Percentiles rank a stretch among this genome's conserved stretches.
These are phyloP conservation scores for Belonocnema kinseyi DNA, from an alignment of 1,140 invertebrate species.

Conservation along the genomic window DNA sequence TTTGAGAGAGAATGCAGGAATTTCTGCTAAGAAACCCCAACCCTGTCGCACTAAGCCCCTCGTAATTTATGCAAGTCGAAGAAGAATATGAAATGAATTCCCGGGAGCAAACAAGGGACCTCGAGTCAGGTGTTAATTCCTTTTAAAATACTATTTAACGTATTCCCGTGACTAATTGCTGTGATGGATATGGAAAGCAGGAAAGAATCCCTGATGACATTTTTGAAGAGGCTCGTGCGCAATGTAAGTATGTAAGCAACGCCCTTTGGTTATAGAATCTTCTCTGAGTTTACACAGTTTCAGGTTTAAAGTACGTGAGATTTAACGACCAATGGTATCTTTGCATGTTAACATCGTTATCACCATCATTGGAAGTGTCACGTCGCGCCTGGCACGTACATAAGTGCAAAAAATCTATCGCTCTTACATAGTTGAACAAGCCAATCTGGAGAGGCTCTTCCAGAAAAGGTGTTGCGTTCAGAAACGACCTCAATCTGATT, in stretches of 20 bases:
- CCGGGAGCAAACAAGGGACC: not conserved
- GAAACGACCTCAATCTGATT: not conserved
- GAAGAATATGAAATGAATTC: constrained; percentile 7
- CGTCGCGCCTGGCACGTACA: no score
- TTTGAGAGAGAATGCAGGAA: no score
- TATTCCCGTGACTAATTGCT: constrained; percentile 20
- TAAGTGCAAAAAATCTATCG: not conserved
- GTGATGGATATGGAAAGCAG: not conserved
- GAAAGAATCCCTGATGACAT: not conserved
- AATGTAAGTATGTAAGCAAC: constrained; percentile 14
- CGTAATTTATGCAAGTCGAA: constrained; percentile 1
- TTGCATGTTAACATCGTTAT: constrained; percentile 2
- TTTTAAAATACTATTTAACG: constrained; percentile 26
- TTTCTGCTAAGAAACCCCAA: no score
- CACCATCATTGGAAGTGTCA: not conserved
- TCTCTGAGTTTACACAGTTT: constrained; percentile 2
- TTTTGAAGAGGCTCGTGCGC: constrained; percentile 7
- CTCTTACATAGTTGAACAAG: not conserved
- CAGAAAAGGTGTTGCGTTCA: not conserved
- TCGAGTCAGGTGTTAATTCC: constrained; percentile 17
- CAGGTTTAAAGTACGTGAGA: not conserved
- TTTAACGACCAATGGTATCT: not conserved
- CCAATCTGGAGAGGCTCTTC: not conserved
- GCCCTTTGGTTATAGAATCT: not conserved
- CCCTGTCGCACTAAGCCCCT: no score